A percentile compares a stretch with the other conserved stretches of the same genome.
Evolutionary conservation across 2,888 invertebrate genomes (phyloP).

Genomic region (Cephus nigrinus): DNA sequence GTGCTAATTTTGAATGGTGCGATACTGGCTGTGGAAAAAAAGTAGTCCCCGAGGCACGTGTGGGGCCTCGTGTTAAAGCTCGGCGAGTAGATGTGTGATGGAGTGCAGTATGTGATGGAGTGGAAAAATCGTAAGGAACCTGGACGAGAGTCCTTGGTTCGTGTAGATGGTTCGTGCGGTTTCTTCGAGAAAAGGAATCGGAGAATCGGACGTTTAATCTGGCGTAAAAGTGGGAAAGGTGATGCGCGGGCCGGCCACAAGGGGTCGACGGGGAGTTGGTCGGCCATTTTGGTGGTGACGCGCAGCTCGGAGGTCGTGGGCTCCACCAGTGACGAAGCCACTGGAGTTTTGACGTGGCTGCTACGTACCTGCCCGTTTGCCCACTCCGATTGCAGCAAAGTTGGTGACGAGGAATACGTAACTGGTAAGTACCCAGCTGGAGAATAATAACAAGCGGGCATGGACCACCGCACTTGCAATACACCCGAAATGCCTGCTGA

Average conservation of each 20-base stretch:
- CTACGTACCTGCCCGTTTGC: conserved; percentile 93
- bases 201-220: not conserved
- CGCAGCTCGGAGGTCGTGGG: conserved; percentile 78
- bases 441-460: conserved; percentile 72
- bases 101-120: not conserved
- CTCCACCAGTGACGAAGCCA: conserved; percentile 85
- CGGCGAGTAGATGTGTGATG: not conserved
- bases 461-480: conserved; percentile 63
- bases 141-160: not conserved
- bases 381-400: conserved; percentile 94
- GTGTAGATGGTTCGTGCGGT: not conserved
- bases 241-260: conserved; percentile 3
- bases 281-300: conserved; percentile 81
- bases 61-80: not conserved
- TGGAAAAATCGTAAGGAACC: conserved; percentile 1
- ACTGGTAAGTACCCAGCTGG: conserved; percentile 85
- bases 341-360: conserved; percentile 91
- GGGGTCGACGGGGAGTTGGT: conserved; percentile 44
- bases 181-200: not conserved
- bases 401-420: conserved; percentile 96
- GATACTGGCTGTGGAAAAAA: conserved; percentile 9
- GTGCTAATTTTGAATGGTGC: conserved; percentile 23
- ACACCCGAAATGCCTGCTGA: conserved; percentile 35
- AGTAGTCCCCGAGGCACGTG: conserved; percentile 10
- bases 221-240: conserved; percentile 5